These are phyloP conservation scores for Barypeithes pellucidus DNA, from an alignment of 2,888 invertebrate species.

Conservation along the genomic window DNA sequence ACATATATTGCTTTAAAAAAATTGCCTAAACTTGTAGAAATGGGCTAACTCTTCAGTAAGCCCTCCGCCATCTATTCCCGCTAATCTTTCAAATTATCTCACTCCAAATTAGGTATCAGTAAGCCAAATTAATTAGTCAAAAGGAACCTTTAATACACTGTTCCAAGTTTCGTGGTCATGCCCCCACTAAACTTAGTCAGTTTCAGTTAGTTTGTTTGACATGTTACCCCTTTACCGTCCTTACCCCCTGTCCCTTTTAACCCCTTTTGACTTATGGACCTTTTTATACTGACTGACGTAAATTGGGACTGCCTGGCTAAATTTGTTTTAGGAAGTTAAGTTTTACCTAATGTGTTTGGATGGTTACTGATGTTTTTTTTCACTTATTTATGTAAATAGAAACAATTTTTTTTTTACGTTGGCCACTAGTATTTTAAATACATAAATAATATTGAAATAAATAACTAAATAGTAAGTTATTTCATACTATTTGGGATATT, in stretches of 20 bases:
- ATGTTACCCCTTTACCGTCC: constrained; percentile 43
- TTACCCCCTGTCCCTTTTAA: constrained; percentile 22
- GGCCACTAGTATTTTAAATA: no score
- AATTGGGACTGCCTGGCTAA: constrained; percentile 2
- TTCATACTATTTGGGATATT: no score
- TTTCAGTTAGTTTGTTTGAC: constrained; percentile 54
- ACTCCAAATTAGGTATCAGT: constrained; percentile 38
- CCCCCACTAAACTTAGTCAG: constrained; percentile 46
- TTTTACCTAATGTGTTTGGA: constrained; percentile 1
- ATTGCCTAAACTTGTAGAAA: background rate
- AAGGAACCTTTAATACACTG: constrained; percentile 48
- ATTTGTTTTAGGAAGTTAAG: constrained; percentile 13
- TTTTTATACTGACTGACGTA: constrained; percentile 46
- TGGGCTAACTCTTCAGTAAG: background rate
- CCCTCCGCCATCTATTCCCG: background rate
- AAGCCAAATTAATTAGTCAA: constrained; percentile 47
- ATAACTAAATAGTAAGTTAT: no score
- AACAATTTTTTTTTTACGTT: no score
- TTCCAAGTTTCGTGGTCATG: constrained; percentile 43
- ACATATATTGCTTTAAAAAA: no score
- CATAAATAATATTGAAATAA: no score
- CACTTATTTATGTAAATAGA: no score
- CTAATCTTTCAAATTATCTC: constrained; percentile 23
- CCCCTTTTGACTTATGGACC: constrained; percentile 47
- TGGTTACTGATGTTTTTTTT: no score